Base-by-base conservation (phyloP, 1,140 invertebrate genomes). In the Leptinotarsa defecta region DNA sequence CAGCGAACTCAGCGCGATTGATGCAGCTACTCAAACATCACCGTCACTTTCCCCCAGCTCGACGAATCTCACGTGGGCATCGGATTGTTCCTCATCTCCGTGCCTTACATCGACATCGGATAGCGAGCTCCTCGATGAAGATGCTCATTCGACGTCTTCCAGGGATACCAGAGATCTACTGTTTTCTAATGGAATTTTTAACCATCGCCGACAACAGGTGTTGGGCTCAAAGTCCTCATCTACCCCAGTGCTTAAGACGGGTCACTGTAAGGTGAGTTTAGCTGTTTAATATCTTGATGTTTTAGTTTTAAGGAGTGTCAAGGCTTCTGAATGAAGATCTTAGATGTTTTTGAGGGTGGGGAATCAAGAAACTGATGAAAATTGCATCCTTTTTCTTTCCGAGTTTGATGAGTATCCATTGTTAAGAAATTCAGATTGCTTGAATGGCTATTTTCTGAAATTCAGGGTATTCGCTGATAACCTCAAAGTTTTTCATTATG, bases 1-100 rank as follows among this genome's bases (percentile, higher is more conserved):
- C 43, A 70, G 43, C 34, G 68, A 70, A 19, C 68, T 34, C 48
- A 70, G 19, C 1, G 68, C 48, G n/a, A 70, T 70, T 48, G 48
- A 70, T 70, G 68, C 68, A 48, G 68, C 68, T 19, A 82, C 82
- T 48, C 82, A 83, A 77, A 83, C 80, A 22, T 81, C 81, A 62
- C 81, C 82, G 34, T 80, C 81, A 17, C 73, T 80, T 19, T 83
- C 83, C 6, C 76, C 74, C 43, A 83, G 80, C 74, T 83, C 81
- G 13, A 83, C 80, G 3, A 83, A 83, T 79, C 69, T 83, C 48
- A 81, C 81, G n/a, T 83, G 81, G 79, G 72, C 79, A 17, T 83
- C 83, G 13, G 82, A 82, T 73, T 80, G 78, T 71, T 83, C 81
- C 11, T 80, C 80, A 27, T 84, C 81, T 24, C 80, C 81, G 20